phyloP scores from a whole-genome alignment of 2,797 vertebrate species.

The Ptychobarbus kaznakovi region DNA sequence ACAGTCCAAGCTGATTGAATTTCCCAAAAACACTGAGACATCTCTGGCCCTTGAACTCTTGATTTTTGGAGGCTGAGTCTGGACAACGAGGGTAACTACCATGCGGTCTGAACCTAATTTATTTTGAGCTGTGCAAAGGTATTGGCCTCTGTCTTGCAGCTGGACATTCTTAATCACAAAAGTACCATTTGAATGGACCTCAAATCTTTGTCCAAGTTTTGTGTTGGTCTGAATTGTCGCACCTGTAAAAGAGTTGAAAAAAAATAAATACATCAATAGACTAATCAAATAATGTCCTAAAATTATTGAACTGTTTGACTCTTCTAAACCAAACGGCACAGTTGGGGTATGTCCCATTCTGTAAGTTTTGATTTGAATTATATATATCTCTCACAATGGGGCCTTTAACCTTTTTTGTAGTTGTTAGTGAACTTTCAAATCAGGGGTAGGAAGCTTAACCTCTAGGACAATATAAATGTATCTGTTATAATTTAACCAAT shows the following conservation, averaged over 20 bases:
- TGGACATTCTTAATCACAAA: conserved; percentile 80
- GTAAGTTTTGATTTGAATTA: not conserved
- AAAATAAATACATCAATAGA: not conserved
- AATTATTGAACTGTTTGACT: not conserved
- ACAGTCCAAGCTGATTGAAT: conserved; percentile 73
- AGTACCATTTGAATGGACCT: conserved; percentile 81
- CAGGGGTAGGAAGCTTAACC: not conserved
- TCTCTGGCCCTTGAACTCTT: conserved; percentile 66
- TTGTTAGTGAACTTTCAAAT: not conserved
- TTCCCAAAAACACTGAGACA: conserved; percentile 75
- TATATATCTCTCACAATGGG: not conserved
- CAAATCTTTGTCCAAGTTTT: conserved; percentile 80
- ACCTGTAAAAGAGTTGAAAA: conserved; percentile 65
- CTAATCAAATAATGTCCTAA: not conserved
- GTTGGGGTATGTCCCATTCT: not conserved
- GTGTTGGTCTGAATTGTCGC: conserved; percentile 79
- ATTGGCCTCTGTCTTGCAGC: conserved; percentile 83
- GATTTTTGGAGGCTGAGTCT: conserved; percentile 79
- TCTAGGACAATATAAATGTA: not conserved
- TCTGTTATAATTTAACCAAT: not conserved
- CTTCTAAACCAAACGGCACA: not conserved
- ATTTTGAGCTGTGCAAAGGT: conserved; percentile 82
- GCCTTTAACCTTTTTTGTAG: not conserved
- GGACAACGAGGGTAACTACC: conserved; percentile 78
- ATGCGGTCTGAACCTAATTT: conserved; percentile 78